Evolutionary conservation across 2,888 invertebrate genomes (phyloP).

Genomic region (Eilema griseolum): DNA sequence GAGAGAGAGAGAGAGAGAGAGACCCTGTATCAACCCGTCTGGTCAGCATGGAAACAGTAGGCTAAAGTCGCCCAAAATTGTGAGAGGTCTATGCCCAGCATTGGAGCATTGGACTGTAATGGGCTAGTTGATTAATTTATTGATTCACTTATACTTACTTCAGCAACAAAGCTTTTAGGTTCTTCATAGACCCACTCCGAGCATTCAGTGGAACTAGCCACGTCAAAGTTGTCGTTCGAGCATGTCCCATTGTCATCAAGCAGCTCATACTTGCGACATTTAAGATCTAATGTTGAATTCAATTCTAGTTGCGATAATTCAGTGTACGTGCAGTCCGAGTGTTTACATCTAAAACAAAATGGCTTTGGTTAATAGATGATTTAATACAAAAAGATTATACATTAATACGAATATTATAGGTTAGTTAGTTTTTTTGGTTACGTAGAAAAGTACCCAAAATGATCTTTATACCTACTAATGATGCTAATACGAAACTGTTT

Average conservation of each 20-base stretch:
- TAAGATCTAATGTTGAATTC: conserved; percentile 32
- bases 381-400: not conserved
- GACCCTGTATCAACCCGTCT: no score
- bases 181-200: conserved; percentile 40
- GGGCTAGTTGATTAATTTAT: no score
- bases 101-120: no score
- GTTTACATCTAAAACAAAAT: conserved; percentile 37
- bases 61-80: no score
- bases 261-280: conserved; percentile 37
- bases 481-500: no score
- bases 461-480: no score
- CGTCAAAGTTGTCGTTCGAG: conserved; percentile 26
- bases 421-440: no score
- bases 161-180: conserved; percentile 41
- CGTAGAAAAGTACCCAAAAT: no score
- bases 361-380: not conserved
- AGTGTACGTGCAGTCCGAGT: conserved; percentile 20
- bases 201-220: conserved; percentile 19
- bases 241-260: conserved; percentile 23
- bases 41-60: no score
- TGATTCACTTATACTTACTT: conserved; percentile 38
- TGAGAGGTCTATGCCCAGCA: no score
- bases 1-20: no score
- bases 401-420: no score
- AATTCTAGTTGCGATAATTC: conserved; percentile 23